Evolutionary conservation across 1,140 invertebrate species (phyloP).

Genomic region (Cydia splendana): DNA sequence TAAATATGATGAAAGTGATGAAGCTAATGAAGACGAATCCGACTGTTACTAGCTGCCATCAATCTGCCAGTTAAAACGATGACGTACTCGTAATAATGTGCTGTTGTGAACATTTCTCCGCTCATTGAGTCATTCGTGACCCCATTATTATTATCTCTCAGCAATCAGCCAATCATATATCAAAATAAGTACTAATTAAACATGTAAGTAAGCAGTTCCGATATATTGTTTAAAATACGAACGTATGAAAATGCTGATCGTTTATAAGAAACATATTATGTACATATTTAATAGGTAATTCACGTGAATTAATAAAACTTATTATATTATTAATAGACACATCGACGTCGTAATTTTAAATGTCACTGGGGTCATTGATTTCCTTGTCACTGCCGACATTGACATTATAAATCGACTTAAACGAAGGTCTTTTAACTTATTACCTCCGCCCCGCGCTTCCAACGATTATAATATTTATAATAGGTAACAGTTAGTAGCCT

Average conservation of each 20-base stretch:
- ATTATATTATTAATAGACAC: background rate
- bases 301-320: constrained; percentile 14
- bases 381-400: background rate
- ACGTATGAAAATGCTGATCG: background rate
- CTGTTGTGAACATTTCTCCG: constrained; percentile 6
- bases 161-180: background rate
- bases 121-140: constrained; percentile 1
- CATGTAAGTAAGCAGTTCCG: background rate
- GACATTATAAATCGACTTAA: constrained; percentile 4
- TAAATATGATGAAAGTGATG: background rate
- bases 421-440: constrained; percentile 14
- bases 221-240: background rate
- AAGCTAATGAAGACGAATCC: background rate
- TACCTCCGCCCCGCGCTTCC: background rate
- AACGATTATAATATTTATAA: constrained; percentile 5
- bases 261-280: no score
- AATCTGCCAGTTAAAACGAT: constrained; percentile 1
- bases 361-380: background rate
- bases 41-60: background rate
- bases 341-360: constrained; percentile 7
- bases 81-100: background rate
- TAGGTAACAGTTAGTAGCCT: background rate
- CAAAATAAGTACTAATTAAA: constrained; percentile 1
- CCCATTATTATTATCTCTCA: background rate
- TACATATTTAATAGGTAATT: background rate